Evolutionary conservation across 2,797 vertebrate species (phyloP), one percentile per base, ranked within the genome.

Genomic region (Dipus sagitta): DNA sequence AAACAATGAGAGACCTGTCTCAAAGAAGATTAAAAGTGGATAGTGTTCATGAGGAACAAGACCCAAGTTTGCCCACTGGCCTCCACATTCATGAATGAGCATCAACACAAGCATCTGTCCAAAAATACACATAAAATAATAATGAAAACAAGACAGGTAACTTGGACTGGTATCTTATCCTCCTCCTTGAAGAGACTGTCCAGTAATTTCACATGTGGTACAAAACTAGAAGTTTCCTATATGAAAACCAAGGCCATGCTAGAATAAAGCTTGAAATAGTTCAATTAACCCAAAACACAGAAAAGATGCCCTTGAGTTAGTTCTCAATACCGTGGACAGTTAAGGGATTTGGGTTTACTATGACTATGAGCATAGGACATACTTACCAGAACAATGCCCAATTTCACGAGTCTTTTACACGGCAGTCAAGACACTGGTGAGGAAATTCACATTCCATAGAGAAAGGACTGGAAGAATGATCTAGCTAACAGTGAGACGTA

Each of bases 351-450:
- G 26, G n/a, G 8, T 15, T 28, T 34, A 47, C 47, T 32, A 65
- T 20, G 14, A 10, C 34, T 64, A 26, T 9, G 2, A 32, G 3
- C 32, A 14, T 3, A 60, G 7, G 10, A 17, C 32, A 14, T 28
- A 23, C 17, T 32, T 26, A 6, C 47, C 74, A 34, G 60, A 38
- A 11, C 32, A 34, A 3, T 30, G 42, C 42, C 42, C 6, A 47
- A 6, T 47, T 12, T 54, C 54, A 54, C 54, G 13, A 15, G 10
- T 54, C 54, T 54, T 54, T 54, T 47, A 47, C 42, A 47, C 1
- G 42, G 21, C 38, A 0, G 4, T 30, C 8, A n/a, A 38, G 62
- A 5, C 60, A 42, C 9, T 21, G 2, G 2, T 4, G 1, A 75
- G 21, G 20, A 52, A 71, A 42, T 5, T 74, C 23, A 20, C 3